These are phyloP conservation scores for Cephalotes varians DNA, from an alignment of 2,888 invertebrate species.

Conservation along the genomic window DNA sequence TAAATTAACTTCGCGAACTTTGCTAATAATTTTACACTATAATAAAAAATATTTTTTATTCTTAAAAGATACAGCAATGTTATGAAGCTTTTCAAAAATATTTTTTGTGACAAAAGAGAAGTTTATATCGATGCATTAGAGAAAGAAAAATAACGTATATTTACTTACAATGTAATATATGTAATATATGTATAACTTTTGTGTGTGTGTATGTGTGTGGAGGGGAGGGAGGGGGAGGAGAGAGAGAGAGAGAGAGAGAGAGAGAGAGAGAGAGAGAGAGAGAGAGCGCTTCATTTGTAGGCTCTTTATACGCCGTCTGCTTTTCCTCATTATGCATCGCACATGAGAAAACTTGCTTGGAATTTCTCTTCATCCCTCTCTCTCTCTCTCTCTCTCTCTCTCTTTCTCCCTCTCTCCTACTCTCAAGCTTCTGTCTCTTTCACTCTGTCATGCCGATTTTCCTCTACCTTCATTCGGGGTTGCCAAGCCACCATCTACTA, in stretches of 20 bases:
- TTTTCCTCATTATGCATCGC: slow-evolving; percentile 85
- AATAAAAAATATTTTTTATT: background rate
- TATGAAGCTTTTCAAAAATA: background rate
- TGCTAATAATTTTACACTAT: background rate
- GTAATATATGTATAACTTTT: slow-evolving; percentile 55
- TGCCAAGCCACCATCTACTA: slow-evolving; percentile 63
- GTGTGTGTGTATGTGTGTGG: background rate
- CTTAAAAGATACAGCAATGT: background rate
- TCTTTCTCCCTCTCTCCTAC: slow-evolving; percentile 71
- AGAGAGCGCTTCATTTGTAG: slow-evolving; percentile 84
- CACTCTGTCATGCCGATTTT: slow-evolving; percentile 33
- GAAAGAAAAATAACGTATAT: slow-evolving; percentile 32
- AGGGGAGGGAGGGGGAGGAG: no score
- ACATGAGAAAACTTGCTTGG: slow-evolving; percentile 85
- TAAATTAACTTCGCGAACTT: background rate
- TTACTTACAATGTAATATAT: slow-evolving; percentile 34
- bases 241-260: no score
- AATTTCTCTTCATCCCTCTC: slow-evolving; percentile 80
- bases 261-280: no score
- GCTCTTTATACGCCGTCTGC: slow-evolving; percentile 83
- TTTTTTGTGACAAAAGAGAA: background rate
- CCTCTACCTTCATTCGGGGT: slow-evolving; percentile 47
- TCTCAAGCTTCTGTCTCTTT: slow-evolving; percentile 74
- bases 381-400: slow-evolving; percentile 77
- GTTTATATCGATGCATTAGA: slow-evolving; percentile 4